These are phyloP conservation scores for Aleiodes leptofemur DNA, from an alignment of 2,888 invertebrate genomes.

Conservation along the genomic window DNA sequence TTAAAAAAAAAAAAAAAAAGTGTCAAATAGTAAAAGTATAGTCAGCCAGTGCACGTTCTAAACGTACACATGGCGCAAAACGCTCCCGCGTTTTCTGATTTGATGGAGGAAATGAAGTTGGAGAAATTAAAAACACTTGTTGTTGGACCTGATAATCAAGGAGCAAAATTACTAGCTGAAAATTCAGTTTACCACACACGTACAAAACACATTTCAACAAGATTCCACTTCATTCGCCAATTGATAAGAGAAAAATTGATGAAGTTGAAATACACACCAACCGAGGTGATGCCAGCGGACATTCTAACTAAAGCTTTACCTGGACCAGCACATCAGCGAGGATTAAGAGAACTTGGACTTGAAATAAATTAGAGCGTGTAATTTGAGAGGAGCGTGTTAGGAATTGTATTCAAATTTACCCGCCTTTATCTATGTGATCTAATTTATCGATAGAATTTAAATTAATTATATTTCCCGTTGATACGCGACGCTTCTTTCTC, in stretches of 20 bases:
- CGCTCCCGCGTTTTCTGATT: not conserved
- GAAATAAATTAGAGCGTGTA: not conserved
- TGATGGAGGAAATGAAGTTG: slow-evolving; percentile 28
- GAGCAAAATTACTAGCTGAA: slow-evolving; percentile 30
- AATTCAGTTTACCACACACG: slow-evolving; percentile 21
- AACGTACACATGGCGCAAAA: too few species aligned
- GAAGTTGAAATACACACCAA: too few species aligned
- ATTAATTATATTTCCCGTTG: too few species aligned
- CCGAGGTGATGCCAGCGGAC: slow-evolving; percentile 48
- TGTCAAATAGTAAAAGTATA: too few species aligned
- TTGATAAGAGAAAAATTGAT: too few species aligned
- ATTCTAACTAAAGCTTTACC: slow-evolving; percentile 42
- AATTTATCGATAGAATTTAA: too few species aligned
- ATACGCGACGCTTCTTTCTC: too few species aligned
- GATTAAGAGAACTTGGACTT: slow-evolving; percentile 22
- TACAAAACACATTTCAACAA: slow-evolving; percentile 44
- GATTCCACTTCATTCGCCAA: too few species aligned
- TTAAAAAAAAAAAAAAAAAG: too few species aligned
- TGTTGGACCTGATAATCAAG: slow-evolving; percentile 43
- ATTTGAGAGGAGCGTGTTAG: slow-evolving; percentile 42
- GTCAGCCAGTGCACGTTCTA: too few species aligned
- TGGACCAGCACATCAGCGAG: slow-evolving; percentile 32
- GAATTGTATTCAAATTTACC: slow-evolving; percentile 11
- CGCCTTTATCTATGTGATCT: too few species aligned
- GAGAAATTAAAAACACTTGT: not conserved